Evolutionary conservation across 2,888 invertebrate species (phyloP), one percentile per base, ranked within the genome.

Genomic region (Chalcis sispes): DNA sequence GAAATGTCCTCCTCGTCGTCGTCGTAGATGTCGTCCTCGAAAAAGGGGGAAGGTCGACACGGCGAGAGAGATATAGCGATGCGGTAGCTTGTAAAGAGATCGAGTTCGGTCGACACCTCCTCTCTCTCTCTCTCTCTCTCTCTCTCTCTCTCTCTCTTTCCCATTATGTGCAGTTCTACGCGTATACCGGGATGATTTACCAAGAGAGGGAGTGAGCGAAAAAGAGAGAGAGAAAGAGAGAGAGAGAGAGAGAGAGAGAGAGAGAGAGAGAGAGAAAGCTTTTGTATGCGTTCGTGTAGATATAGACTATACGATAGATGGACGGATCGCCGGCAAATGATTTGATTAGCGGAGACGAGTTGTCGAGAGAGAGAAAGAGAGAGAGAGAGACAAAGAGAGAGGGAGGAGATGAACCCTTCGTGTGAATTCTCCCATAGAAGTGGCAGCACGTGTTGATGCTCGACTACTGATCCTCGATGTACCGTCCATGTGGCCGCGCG

Each of bases 341-440:
- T 85, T 85, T 83, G 84, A 84, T 84, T 85, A 84, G 79, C 78
- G 69, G 74, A 75, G 74, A 78, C 79, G 72, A 72, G 72, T n/a
- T n/a, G n/a, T n/a, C n/a, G n/a, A n/a, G n/a, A 23, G n/a, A 23
- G 8, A 36, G 50, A 23, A 13, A 75, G n/a, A n/a, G n/a, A n/a
- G n/a, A n/a, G n/a, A n/a, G n/a, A n/a, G n/a, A n/a, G n/a, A n/a
- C n/a, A n/a, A 79, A 79, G 79, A n/a, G n/a, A n/a, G n/a, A n/a
- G n/a, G n/a, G n/a, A n/a, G n/a, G n/a, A n/a, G 74, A 81, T 78
- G 69, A n/a, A 65, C 78, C 79, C 80, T 75, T 80, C 86, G 85
- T 86, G 86, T 83, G 87, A 86, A 86, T 80, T 82, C 74, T 83
- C 80, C 82, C 83, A 85, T 85, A 83, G 80, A 83, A 80, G 78